These are phyloP conservation scores for Anoplolepis gracilipes DNA, from an alignment of 1,140 invertebrate species.

Conservation along the genomic window DNA sequence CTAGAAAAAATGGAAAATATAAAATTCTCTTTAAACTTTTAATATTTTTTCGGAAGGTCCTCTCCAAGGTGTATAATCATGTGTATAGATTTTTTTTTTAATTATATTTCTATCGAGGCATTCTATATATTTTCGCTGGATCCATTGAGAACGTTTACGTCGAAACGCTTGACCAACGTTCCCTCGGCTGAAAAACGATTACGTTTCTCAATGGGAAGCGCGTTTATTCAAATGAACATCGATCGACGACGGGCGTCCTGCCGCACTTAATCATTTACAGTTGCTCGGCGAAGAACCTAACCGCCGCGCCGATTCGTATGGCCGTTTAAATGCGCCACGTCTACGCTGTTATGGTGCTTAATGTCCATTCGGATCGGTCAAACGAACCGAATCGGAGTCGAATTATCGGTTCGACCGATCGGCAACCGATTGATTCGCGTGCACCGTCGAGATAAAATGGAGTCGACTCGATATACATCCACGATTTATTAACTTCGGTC, in stretches of 20 bases:
- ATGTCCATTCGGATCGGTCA: slow-evolving; percentile 50
- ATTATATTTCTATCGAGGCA: not conserved
- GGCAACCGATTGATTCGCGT: slow-evolving; percentile 79
- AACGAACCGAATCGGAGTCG: slow-evolving; percentile 60
- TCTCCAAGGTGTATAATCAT: too few relatives aligned
- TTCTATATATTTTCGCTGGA: not conserved
- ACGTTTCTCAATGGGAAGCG: slow-evolving; percentile 20
- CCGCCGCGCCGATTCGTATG: slow-evolving; percentile 51
- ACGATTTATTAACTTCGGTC: slow-evolving; percentile 78
- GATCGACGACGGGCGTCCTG: slow-evolving; percentile 39
- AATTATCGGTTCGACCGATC: slow-evolving; percentile 81
- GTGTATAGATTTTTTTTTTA: not conserved
- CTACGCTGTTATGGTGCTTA: slow-evolving; percentile 57
- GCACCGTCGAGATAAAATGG: slow-evolving; percentile 79
- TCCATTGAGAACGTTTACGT: not conserved
- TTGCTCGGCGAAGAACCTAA: slow-evolving; percentile 57
- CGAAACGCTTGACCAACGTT: not conserved
- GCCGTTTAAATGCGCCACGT: slow-evolving; percentile 61
- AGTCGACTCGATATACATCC: slow-evolving; percentile 70
- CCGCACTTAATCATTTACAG: slow-evolving; percentile 31
- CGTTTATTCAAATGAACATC: slow-evolving; percentile 36
- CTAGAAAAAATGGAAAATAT: too few relatives aligned
- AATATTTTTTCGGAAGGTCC: slow-evolving; percentile 1
- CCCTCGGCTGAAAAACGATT: slow-evolving; percentile 23
- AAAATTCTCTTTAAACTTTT: not conserved